phyloP scores from a whole-genome alignment of 2,888 invertebrate genomes.

The Agriopis aurantiaria region DNA sequence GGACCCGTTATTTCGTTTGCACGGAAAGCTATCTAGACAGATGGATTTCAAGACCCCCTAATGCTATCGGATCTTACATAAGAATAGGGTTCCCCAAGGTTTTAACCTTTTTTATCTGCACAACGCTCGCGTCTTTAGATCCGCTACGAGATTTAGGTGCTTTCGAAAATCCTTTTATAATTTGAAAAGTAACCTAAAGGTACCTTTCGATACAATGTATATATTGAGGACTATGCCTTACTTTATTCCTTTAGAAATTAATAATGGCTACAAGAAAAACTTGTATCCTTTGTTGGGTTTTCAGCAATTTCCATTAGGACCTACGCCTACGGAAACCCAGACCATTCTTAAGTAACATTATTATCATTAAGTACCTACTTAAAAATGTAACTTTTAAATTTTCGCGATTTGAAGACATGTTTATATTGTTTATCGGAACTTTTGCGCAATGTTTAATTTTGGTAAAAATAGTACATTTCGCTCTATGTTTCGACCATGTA shows the following conservation, averaged over 20 bases:
- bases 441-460: too few species aligned
- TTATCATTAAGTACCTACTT: too few species aligned
- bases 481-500: too few species aligned
- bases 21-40: constrained; percentile 16
- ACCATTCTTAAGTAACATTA: too few species aligned
- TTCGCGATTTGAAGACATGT: too few species aligned
- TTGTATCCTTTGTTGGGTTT: background rate
- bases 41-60: constrained; percentile 21
- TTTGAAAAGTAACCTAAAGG: constrained; percentile 20
- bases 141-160: constrained; percentile 12
- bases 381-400: too few species aligned
- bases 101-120: constrained; percentile 14
- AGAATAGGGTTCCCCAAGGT: constrained; percentile 24
- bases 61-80: constrained; percentile 20
- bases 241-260: background rate
- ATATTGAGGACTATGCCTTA: background rate
- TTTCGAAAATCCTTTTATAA: constrained; percentile 20
- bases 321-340: too few species aligned
- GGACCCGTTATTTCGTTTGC: constrained; percentile 13
- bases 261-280: background rate
- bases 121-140: constrained; percentile 12
- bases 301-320: too few species aligned
- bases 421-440: too few species aligned
- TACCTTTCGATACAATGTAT: constrained; percentile 8
- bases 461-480: too few species aligned